phyloP scores from a whole-genome alignment of 64 coral and sea anemone species.

The Trachythela sp. region DNA sequence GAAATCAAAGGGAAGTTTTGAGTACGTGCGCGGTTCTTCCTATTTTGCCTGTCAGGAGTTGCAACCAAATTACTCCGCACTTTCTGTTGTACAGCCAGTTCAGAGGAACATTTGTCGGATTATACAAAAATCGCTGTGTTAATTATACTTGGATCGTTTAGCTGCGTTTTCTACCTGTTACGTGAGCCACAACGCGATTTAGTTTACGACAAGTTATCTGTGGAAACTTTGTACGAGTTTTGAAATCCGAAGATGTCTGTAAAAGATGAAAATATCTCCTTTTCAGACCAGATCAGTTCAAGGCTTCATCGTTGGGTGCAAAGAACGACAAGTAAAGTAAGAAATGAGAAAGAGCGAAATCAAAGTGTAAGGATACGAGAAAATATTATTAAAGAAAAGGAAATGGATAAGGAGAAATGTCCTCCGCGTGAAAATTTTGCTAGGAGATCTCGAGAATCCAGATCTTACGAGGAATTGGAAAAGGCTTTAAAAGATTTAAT shows the following conservation, averaged over 20 bases:
- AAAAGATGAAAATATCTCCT: neutral
- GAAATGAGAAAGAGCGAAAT: no score
- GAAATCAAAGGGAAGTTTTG: no score
- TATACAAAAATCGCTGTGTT: no score
- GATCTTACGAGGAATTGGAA: neutral
- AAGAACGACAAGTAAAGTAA: neutral
- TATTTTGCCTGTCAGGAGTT: no score
- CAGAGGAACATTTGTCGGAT: no score
- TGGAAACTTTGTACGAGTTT: neutral
- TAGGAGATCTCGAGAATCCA: neutral
- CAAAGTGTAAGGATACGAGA: no score
- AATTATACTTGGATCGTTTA: no score
- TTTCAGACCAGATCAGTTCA: neutral
- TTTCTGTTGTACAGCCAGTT: no score
- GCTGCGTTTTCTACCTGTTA: no score
- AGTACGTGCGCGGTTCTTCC: no score
- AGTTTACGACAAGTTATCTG: neutral
- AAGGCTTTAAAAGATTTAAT: conserved; percentile 13
- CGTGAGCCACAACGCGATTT: neutral
- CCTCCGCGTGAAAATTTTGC: neutral
- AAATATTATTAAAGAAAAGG: no score
- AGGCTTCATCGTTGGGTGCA: neutral
- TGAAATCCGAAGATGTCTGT: neutral
- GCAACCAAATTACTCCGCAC: no score
- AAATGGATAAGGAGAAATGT: neutral